Base-by-base conservation (phyloP, 35 echinoderm and acorn worm genomes). In the Lytechinus pictus region DNA sequence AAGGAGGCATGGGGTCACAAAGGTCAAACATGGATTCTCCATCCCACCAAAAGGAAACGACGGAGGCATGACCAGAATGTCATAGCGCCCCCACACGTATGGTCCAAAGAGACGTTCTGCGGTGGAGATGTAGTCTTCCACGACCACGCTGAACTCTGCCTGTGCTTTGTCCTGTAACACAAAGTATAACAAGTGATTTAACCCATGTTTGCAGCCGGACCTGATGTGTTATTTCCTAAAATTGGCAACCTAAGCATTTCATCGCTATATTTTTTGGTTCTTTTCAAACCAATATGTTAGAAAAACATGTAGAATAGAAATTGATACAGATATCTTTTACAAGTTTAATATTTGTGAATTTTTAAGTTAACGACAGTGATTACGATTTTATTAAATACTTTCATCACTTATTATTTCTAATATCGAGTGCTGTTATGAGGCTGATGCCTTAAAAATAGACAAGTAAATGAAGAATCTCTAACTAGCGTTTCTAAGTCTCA, bases 21-120 rank as follows among this genome's bases (percentile, higher is more conserved):
- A 99, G 13, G 97, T 99, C 12, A 99, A 54, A 88, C 98, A 99
- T 10, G 98, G 98, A 79, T 99, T 99, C 92, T 99, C 98, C 98
- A 99, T 99, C 57, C 98, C 98, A 52, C 98, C 98, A 57, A 96
- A 99, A 6, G 98, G 97, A 94, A 99, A 99, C 9, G 98, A 99
- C 61, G 98, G 98, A 1, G 98, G 98, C 21, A 99, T 95, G 19
- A 99, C 94, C 19, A 99, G 95, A 56, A 99, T 97, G 92, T 99
- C 98, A 94, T 98, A 99, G 79, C 97, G 97, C 33, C 96, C 98
- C 98, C 98, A 99, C 33, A 96, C 94, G 54, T 99, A 99, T 6
- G 95, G 95, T 86, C 98, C 98, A 57, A 97, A 55, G 13, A 99
- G 94, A 9, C 92, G 87, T 51, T 99, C 98, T 14, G 97, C 98